A percentile compares a stretch with the other conserved stretches of the same genome.
Evolutionary conservation across 2,113 vertebrate species (phyloP).

Genomic region (Ophiodon elongatus): DNA sequence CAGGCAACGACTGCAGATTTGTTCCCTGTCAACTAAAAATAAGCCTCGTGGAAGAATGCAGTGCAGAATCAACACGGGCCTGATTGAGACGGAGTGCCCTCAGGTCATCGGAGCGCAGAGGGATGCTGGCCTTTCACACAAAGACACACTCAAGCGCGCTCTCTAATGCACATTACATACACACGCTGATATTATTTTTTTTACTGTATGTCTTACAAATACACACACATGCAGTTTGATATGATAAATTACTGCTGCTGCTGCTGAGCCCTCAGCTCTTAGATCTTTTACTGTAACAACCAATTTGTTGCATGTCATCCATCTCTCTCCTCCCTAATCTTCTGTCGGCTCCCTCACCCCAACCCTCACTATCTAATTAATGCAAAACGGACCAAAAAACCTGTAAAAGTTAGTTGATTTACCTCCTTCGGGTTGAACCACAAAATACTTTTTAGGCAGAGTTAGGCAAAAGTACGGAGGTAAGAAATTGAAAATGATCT

Average conservation of each 20-base stretch:
- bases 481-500: not conserved
- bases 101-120: constrained; percentile 53
- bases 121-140: constrained; percentile 36
- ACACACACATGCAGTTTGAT: constrained; percentile 5
- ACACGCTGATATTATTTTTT: constrained; percentile 20
- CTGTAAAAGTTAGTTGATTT: not conserved
- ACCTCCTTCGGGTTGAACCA: not conserved
- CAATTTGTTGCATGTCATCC: not conserved
- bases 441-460: not conserved
- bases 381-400: not conserved
- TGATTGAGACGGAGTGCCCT: constrained; percentile 65
- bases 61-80: constrained; percentile 63
- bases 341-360: not conserved
- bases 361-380: constrained; percentile 7
- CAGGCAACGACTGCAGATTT: constrained; percentile 74
- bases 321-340: not conserved
- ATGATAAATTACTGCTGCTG: constrained; percentile 34
- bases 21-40: constrained; percentile 80
- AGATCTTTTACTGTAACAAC: not conserved
- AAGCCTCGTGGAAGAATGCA: constrained; percentile 66
- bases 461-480: not conserved
- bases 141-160: constrained; percentile 7
- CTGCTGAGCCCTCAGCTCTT: constrained; percentile 32
- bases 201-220: constrained; percentile 11
- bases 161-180: constrained; percentile 6